Evolutionary conservation across 2,797 vertebrate species (phyloP), one percentile per base, ranked within the genome.

Genomic region (Cephalopachus bancanus): DNA sequence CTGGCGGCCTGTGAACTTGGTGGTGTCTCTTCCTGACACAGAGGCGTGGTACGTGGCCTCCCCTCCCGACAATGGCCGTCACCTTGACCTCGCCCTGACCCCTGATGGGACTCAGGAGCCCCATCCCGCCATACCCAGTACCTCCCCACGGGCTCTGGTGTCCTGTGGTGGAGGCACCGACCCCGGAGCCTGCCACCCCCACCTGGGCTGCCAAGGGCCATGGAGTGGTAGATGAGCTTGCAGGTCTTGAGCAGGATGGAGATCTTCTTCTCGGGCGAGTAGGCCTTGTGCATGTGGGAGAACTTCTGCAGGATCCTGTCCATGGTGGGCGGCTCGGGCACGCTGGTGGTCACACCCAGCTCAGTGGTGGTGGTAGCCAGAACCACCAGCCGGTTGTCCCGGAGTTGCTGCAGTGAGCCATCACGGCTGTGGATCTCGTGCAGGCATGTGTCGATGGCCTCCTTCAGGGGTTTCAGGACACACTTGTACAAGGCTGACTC

Each of bases 241-340:
- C 99, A 99, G 92, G 99, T 98, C 98, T 99, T 99, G 37, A 99
- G 99, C 95, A 99, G 98, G 97, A 99, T 98, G 95, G 99, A 98
- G n/a, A 99, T 99, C 98, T 99, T 99, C 97, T 99, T 99, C 98
- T 99, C 99, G 0, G 99, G 99, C 0, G 99, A 99, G 96, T 99
- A 99, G 87, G 99, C 99, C 97, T 99, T 98, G 97, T 99, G 99
- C 98, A 99, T 99, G 75, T 96, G 98, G n/a, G 97, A 96, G 57
- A 99, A 99, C 97, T 99, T 99, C 96, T 98, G 98, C 93, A 99
- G 98, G 97, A 99, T 99, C 98, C 99, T 99, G 98, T 99, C 99
- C 99, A 99, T 99, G 37, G 99, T 91, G 0, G 99, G 85, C 1
- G 97, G 97, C 98, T 99, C 99, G 0, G 99, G 99, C 88, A 99